Base-by-base conservation (phyloP, 2,888 invertebrate genomes). In the Matsumyia berberina region DNA sequence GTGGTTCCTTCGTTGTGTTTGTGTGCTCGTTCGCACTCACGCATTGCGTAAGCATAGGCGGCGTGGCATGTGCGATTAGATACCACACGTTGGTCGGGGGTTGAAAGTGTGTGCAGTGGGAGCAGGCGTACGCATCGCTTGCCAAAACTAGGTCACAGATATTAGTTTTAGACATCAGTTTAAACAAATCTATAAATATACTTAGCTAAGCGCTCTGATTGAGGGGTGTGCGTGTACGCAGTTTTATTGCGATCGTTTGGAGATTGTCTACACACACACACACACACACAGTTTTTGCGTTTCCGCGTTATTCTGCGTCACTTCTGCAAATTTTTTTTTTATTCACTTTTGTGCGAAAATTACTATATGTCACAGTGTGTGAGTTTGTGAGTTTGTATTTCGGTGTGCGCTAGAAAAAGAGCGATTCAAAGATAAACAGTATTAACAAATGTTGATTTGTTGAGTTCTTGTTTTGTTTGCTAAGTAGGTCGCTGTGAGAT, bases 111-210 rank as follows among this genome's bases (percentile, higher is more conserved):
- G 24, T n/a, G 55, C 11, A 33, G 9, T 12, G 37, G 24, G 51
- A 35, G 12, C 49, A 29, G 39, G 66, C 51, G 53, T 69, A 69
- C 73, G 79, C 73, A 74, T 70, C 72, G 60, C 17, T 39, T 35
- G 35, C 17, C 60, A 24, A 78, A 82, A 78, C 66, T 83, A 78
- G 82, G 82, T 83, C 82, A 83, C 31, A 67, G 78, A 83, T 83
- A 83, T 78, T 66, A 58, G 66, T 39, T 46, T 72, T 67, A 66
- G 58, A 77, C 77, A 60, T 46, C n/a, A 67, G 51, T 19, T 44
- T 12, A 42, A 51, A 58, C 24, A 58, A 64, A 66, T 9, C 31
- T 70, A 55, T 42, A 62, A 42, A 76, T 76, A 69, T 9, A 29
- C 4, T 1, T 24, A 31, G 4, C 19, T 44, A 24, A 31, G 37